Evolutionary conservation across 2,113 vertebrate genomes (phyloP).

Genomic region (Microtus richardsoni): DNA sequence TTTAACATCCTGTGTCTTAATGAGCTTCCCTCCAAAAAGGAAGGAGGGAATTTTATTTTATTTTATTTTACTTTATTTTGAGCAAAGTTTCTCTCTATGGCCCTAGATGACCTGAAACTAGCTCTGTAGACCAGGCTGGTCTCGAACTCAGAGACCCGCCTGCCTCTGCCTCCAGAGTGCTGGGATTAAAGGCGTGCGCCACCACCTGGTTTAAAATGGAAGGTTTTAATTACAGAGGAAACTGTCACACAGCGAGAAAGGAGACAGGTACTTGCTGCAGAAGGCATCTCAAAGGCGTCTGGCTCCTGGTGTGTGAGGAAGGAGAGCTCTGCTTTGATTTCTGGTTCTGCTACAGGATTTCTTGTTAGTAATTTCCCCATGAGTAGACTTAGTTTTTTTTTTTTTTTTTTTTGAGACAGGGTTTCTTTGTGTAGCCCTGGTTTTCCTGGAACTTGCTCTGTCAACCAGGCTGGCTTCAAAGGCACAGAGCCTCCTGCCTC

Average conservation of each 20-base stretch:
- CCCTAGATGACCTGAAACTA: neutral
- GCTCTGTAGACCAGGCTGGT: neutral
- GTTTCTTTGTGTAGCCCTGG: neutral
- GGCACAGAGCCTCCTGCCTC: neutral
- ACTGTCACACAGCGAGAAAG: neutral
- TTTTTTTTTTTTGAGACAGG: neutral
- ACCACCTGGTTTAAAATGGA: neutral
- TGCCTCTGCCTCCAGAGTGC: neutral
- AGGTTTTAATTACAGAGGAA: neutral
- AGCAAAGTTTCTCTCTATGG: neutral
- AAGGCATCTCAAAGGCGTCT: neutral
- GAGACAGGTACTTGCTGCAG: neutral
- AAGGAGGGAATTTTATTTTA: neutral
- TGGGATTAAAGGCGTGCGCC: neutral
- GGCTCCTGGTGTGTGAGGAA: neutral
- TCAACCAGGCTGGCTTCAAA: neutral
- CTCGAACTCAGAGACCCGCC: neutral
- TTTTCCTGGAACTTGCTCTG: neutral
- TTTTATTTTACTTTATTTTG: neutral
- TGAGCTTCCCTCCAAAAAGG: neutral
- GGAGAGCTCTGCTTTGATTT: neutral
- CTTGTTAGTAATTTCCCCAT: neutral
- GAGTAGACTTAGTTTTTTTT: neutral
- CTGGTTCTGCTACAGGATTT: neutral
- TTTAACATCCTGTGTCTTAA: neutral